Conservation (phyloP, 2,797 vertebrate species). For the Amniataba percoides region DNA sequence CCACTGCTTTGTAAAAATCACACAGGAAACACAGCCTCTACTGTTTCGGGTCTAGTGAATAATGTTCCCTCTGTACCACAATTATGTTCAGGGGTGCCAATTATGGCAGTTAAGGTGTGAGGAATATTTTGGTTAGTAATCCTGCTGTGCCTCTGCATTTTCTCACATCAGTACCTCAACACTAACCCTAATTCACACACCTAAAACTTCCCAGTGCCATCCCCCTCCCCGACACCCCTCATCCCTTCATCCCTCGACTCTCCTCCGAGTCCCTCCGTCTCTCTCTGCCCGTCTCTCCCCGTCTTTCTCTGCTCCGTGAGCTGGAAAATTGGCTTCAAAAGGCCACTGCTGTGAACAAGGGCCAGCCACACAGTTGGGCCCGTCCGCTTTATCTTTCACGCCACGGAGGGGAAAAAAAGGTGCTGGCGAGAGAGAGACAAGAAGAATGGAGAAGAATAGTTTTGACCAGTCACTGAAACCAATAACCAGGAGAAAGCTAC, state of each 20-base stretch:
- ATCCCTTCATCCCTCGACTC: constrained; percentile 70
- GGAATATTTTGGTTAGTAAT: constrained; percentile 59
- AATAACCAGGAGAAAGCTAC: constrained; percentile 87
- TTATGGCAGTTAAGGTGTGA: constrained; percentile 46
- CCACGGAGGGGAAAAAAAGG: constrained; percentile 75
- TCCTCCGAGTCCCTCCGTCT: constrained; percentile 70
- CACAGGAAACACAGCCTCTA: constrained; percentile 26
- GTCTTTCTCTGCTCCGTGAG: constrained; percentile 88
- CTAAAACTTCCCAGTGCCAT: constrained; percentile 73
- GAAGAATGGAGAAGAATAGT: constrained; percentile 86
- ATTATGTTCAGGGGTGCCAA: constrained; percentile 53
- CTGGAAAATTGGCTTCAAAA: constrained; percentile 91
- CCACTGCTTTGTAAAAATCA: constrained; percentile 41
- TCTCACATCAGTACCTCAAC: constrained; percentile 69
- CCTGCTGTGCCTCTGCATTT: constrained; percentile 61
- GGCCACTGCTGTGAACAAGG: constrained; percentile 90
- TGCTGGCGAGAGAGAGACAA: constrained; percentile 72
- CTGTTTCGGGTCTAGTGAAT: constrained; percentile 28
- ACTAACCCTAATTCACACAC: constrained; percentile 77
- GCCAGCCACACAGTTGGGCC: constrained; percentile 88
- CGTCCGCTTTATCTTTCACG: constrained; percentile 87
- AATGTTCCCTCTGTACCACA: constrained; percentile 28
- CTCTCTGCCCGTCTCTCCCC: constrained; percentile 70
- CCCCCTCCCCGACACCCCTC: constrained; percentile 24
- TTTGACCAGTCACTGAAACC: constrained; percentile 89